These are phyloP conservation scores for Mormoops blainvillei DNA, from an alignment of 2,113 vertebrate species.

Conservation along the genomic window DNA sequence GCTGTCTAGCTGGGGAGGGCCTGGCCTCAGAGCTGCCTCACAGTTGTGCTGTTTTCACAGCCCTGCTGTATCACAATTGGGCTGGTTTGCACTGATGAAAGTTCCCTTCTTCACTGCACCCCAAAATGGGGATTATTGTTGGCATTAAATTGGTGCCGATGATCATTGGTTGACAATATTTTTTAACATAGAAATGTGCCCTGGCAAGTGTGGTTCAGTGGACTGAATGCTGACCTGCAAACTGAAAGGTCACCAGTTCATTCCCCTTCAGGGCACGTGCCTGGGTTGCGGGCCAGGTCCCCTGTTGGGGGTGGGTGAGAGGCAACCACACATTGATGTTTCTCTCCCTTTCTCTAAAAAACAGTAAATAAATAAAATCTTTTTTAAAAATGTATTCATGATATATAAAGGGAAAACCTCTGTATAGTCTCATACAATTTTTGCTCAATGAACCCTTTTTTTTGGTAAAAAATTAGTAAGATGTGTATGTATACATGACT, in stretches of 20 bases:
- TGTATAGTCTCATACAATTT: background rate
- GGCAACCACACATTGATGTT: no score
- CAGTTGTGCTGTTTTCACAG: background rate
- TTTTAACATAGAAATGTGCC: background rate
- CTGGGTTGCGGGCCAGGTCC: no score
- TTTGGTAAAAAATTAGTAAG: background rate
- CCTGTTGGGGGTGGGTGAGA: no score
- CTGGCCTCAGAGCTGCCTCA: background rate
- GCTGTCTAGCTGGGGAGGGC: background rate
- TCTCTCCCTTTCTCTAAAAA: no score
- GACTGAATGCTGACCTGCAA: no score
- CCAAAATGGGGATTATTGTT: background rate
- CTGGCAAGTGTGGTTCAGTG: no score
- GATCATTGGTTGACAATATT: background rate
- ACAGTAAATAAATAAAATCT: no score
- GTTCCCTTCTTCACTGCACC: background rate
- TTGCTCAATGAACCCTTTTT: background rate
- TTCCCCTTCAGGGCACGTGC: no score
- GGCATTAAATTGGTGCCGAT: background rate
- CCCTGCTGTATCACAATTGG: background rate
- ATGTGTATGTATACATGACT: background rate
- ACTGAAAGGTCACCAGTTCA: no score
- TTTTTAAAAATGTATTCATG: background rate
- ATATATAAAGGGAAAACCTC: background rate
- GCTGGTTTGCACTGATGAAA: background rate